A percentile compares a stretch with the other conserved stretches of the same genome.
These are phyloP conservation scores for Chrysopilus asiliformis DNA, from an alignment of 2,888 invertebrate species.

Conservation along the genomic window DNA sequence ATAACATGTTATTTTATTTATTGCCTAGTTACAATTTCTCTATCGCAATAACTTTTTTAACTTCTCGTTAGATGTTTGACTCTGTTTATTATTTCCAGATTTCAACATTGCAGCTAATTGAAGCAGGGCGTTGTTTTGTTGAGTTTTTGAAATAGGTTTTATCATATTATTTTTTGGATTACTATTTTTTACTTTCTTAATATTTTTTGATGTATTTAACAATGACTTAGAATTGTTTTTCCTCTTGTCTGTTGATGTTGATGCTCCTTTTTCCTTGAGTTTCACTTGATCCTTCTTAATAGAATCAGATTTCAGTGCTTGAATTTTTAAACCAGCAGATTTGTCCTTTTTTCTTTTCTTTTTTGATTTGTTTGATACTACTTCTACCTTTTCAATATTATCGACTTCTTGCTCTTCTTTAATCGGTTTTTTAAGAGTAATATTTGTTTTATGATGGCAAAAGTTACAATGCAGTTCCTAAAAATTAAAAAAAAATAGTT, in stretches of 20 bases:
- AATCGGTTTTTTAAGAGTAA: slow-evolving; percentile 8
- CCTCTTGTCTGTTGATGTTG: neutral
- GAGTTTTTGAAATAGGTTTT: slow-evolving; percentile 12
- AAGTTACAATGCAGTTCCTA: slow-evolving; percentile 11
- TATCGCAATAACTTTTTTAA: slow-evolving; percentile 15
- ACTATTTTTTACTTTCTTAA: slow-evolving; percentile 3
- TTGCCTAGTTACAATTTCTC: too few relatives aligned
- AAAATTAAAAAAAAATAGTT: neutral
- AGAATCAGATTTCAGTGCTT: neutral
- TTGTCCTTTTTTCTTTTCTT: slow-evolving; percentile 23
- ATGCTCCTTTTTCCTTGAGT: neutral
- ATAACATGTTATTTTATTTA: too few relatives aligned
- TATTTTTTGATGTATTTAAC: neutral
- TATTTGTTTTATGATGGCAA: slow-evolving; percentile 10
- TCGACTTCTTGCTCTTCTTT: neutral
- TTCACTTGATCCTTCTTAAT: neutral
- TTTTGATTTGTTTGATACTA: slow-evolving; percentile 18
- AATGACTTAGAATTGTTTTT: slow-evolving; percentile 1
- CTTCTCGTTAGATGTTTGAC: slow-evolving; percentile 4
- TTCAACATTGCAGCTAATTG: slow-evolving; percentile 12
- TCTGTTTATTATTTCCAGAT: slow-evolving; percentile 5
- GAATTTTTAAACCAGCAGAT: slow-evolving; percentile 7
- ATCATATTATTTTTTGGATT: too few relatives aligned
- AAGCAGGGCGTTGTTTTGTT: slow-evolving; percentile 11
- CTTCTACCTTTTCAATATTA: neutral